Base-by-base conservation (phyloP, 2,113 vertebrate species). In the Pluvialis apricaria region DNA sequence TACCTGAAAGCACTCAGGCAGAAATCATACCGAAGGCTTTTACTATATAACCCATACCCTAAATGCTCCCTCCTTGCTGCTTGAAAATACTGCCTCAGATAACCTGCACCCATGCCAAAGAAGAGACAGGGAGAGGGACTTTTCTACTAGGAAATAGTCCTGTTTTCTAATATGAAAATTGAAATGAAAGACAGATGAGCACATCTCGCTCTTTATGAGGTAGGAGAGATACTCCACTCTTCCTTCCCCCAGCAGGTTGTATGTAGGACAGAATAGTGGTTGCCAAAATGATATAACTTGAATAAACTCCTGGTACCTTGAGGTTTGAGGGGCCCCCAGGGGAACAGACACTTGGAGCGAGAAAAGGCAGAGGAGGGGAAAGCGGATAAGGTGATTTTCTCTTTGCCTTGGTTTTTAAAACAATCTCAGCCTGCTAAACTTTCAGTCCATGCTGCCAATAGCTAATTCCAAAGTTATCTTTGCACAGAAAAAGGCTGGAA, bases 401-500 rank as follows among this genome's bases (percentile, higher is more conserved):
- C 69, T 87, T 72, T 91, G 78, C 91, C 49, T 68, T 65, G 64
- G 2, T 75, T 94, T 96, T 79, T 82, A 86, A 93, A 96, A 91
- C 65, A 87, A 65, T 97, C 94, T 93, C 95, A 96, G 69, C 36
- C 77, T 94, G 70, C 94, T 94, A 94, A 89, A 87, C 81, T 95
- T 96, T 95, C 96, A 96, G 34, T 65, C 80, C 54, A 8, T 4
- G 28, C 91, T 96, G 95, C 91, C 92, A 97, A 68, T 85, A 61
- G 36, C 57, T 54, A 28, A 85, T 89, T 85, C 83, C 86, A 84
- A 84, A 94, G 94, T 94, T 96, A 97, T 95, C 94, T 95, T 91
- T 87, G 36, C 73, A 66, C 54, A 82, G 86, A 89, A 84, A 52
- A 91, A 79, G 83, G 45, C 65, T 87, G 55, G 80, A 94, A 82